phyloP scores from a whole-genome alignment of 2,797 vertebrate species.

The Coccyzus lansbergi region DNA sequence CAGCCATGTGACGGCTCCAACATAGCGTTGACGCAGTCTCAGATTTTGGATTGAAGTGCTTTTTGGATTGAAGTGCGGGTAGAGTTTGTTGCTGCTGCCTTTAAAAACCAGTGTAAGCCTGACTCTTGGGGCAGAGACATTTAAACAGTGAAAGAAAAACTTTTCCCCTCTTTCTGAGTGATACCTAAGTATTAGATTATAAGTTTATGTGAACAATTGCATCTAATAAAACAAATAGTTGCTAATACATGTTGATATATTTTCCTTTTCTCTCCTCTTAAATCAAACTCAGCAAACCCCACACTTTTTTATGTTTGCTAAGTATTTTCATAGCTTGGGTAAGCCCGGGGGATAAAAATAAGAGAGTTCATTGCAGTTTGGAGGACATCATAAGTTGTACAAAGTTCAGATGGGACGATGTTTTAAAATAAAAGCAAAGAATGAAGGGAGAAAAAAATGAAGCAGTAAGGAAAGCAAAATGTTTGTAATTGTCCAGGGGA shows the following conservation, averaged over 20 bases:
- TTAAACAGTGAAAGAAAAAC: background rate
- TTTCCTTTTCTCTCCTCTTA: background rate
- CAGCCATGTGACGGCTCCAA: slow-evolving; percentile 34
- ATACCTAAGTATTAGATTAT: accelerated
- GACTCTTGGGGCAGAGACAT: background rate
- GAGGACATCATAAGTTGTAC: background rate
- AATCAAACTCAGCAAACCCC: background rate
- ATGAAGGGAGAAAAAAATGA: background rate
- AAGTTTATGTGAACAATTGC: background rate
- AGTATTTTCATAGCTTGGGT: background rate
- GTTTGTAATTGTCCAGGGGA: background rate
- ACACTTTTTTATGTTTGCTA: background rate
- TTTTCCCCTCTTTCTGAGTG: background rate
- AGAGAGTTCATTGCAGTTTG: background rate
- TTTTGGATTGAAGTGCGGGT: background rate
- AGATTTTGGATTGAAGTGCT: background rate
- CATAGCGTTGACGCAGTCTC: slow-evolving; percentile 26
- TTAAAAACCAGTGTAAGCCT: background rate
- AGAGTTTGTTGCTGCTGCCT: background rate
- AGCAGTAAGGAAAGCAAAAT: background rate
- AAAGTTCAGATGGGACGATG: background rate
- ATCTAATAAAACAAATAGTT: background rate
- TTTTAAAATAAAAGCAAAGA: background rate
- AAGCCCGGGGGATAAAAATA: background rate
- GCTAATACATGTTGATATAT: accelerated